Base-by-base conservation (phyloP, 1,140 invertebrate genomes). In the Callitettix versicolor region DNA sequence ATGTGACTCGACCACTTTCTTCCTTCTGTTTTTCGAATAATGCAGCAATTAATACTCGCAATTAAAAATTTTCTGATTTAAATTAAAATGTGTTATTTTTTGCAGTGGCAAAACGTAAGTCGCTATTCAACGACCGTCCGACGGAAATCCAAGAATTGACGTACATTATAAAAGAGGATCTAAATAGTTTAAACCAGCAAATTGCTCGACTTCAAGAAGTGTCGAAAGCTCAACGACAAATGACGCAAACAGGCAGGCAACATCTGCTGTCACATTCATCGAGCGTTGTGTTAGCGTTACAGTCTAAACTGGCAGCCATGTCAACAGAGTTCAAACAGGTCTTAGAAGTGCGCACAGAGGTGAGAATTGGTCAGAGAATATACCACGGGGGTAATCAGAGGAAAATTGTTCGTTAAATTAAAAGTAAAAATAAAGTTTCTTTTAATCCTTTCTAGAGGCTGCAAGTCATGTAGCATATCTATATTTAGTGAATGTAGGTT, bases 61-160 rank as follows among this genome's bases (percentile, higher is more conserved):
- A n/a, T n/a, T n/a, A n/a, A n/a, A n/a, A n/a, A n/a, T n/a, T n/a
- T n/a, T n/a, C n/a, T n/a, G n/a, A n/a, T n/a, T n/a, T n/a, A n/a
- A n/a, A n/a, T n/a, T n/a, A n/a, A n/a, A n/a, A n/a, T n/a, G n/a
- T n/a, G n/a, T n/a, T n/a, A n/a, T n/a, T n/a, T 60, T 67, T 84
- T 79, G 40, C 68, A 95, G 90, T 98, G 79, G 95, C 95, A 4
- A 98, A 97, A 74, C 86, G 88, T 64, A 96, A 95, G 71, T 95
- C 93, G 0, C 75, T 99, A 42, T 99, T 99, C 76, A 93, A 99
- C 73, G 95, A 98, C 67, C 77, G 87, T 69, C 88, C 92, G 42
- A 77, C 85, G 56, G 95, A 99, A 76, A 96, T 99, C 50, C 92
- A 99, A 71, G 93, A 98, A 69, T 71, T 99, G 36, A 98, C 95